Base-by-base conservation (phyloP, 2,888 invertebrate genomes). In the Ichneumon xanthorius region DNA sequence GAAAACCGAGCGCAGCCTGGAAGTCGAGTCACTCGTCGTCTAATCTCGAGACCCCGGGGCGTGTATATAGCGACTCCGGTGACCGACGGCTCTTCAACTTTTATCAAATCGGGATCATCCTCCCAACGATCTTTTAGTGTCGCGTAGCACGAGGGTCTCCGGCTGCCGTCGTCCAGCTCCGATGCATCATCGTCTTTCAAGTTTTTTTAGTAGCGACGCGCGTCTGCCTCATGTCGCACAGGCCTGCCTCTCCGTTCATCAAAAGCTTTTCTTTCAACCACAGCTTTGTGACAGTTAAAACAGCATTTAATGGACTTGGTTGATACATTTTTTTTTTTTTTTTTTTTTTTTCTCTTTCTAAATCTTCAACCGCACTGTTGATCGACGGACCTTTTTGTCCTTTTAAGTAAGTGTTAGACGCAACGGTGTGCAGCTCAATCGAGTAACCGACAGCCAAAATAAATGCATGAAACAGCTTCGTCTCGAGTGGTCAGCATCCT, bases 91-190 rank as follows among this genome's bases (percentile, higher is more conserved):
- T 63, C 73, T 63, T 45, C 68, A 33, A 50, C 72, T 58, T 84
- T 77, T 77, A 80, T 80, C 84, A 80, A 80, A 80, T 77, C 80
- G 61, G 61, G 77, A 84, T 84, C 72, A 80, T 84, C 71, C 80
- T 9, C 37, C 40, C 40, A 30, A 33, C 80, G 71, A 80, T 80
- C 77, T 84, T 63, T 77, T 61, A 67, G 67, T 72, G 61, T 76
- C 71, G 67, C 30, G 70, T 45, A 14, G 33, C 50, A 50, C 71
- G 30, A 16, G 22, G 22, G 61, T 30, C 72, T 37, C 4, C 53
- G 40, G 48, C 14, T 48, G 22, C n/a, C 48, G 4, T 48, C 14
- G 48, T 67, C 48, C 16, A 61, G 40, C 78, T 61, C 61, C 71
- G 30, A 83, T 84, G 33, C 68, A 76, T 84, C 80, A 76, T 80